Conservation (phyloP, 2,113 vertebrate genomes). For the Corythornis madagascariensis region DNA sequence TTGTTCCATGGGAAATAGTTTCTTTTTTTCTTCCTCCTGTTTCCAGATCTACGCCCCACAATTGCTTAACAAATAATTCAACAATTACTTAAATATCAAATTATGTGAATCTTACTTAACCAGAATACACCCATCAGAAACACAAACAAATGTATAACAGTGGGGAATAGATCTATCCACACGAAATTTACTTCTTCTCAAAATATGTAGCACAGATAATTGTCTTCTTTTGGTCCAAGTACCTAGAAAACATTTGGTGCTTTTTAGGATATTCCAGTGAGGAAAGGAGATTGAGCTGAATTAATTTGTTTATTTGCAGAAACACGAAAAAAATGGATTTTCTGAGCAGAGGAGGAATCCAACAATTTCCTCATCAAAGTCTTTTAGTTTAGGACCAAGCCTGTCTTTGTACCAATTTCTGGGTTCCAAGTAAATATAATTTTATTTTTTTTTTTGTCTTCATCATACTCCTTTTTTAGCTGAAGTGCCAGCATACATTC, state of each 20-base stretch:
- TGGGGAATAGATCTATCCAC: conserved; percentile 21
- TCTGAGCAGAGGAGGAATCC: not conserved
- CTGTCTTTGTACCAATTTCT: not conserved
- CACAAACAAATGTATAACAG: not conserved
- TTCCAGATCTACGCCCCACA: not conserved
- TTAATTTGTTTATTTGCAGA: not conserved
- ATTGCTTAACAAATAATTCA: conserved; percentile 8
- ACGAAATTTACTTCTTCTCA: not conserved
- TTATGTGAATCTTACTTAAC: conserved; percentile 28
- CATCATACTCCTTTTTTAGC: not conserved
- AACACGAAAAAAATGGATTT: not conserved
- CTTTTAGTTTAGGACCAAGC: not conserved
- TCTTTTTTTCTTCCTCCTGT: not conserved
- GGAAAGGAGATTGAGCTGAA: not conserved
- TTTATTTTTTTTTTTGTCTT: not conserved
- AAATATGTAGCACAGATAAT: not conserved
- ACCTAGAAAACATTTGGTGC: not conserved
- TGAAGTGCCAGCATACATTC: not conserved
- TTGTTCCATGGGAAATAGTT: not conserved
- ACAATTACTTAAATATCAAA: conserved; percentile 40
- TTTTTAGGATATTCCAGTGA: not conserved
- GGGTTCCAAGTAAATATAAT: not conserved
- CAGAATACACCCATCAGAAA: not conserved
- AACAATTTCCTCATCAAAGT: not conserved
- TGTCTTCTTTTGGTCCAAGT: not conserved